Evolutionary conservation across 2,797 vertebrate genomes (phyloP).

Genomic region (Mormyrus hasselquistii): DNA sequence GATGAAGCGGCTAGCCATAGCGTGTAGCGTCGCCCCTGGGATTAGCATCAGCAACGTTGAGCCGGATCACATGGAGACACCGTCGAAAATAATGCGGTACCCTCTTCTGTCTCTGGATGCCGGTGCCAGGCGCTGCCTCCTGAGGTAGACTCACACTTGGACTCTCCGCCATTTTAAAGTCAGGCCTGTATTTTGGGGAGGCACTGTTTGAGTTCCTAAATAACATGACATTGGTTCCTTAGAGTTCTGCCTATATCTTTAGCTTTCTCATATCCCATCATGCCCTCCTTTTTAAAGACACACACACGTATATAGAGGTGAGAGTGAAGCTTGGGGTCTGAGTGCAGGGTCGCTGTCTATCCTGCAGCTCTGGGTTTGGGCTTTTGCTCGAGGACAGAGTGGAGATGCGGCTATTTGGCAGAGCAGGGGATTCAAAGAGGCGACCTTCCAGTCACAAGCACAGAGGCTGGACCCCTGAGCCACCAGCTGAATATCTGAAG

Average conservation of each 20-base stretch:
- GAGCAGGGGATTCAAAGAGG: background rate
- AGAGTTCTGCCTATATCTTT: background rate
- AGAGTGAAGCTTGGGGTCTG: background rate
- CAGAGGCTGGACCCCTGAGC: background rate
- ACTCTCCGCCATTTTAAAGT: background rate
- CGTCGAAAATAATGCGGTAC: background rate
- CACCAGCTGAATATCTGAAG: background rate
- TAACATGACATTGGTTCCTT: background rate
- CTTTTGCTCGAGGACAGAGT: background rate
- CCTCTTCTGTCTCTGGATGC: background rate
- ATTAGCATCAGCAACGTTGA: background rate
- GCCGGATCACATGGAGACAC: background rate
- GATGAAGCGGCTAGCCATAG: background rate
- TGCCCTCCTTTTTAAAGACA: background rate
- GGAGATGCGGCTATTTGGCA: background rate
- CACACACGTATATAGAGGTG: background rate
- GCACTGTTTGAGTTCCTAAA: background rate
- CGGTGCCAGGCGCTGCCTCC: background rate
- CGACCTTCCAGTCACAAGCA: background rate
- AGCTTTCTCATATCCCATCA: background rate
- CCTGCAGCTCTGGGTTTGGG: background rate
- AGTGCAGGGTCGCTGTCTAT: background rate
- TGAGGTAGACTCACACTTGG: background rate
- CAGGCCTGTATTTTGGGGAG: background rate
- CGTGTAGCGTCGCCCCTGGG: background rate